Base-by-base conservation (phyloP, 2,797 vertebrate species). In the Choloepus didactylus region DNA sequence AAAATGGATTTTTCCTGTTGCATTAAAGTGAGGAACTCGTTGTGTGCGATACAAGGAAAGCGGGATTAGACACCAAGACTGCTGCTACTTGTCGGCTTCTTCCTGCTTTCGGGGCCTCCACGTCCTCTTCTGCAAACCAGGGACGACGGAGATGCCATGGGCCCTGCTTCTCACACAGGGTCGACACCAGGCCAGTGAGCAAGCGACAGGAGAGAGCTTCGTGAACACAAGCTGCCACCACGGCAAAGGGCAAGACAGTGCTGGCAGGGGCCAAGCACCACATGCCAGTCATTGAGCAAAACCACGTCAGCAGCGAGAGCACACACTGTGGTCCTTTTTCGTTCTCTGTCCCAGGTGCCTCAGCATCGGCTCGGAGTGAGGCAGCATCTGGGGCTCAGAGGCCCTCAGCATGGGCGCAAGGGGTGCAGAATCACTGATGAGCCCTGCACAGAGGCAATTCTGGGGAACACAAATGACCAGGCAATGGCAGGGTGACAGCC, bases 261-360 rank as follows among this genome's bases (percentile, higher is more conserved):
- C 51, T 5, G 6, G 9, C 3, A 1, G 44, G 5, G 29, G n/a
- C 51, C 44, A 0, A 23, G 41, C 1, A 8, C 11, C 1, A 2
- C 19, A 6, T 23, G 2, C 0, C 6, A 1, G 7, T 21, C 12
- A 0, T 2, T 0, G 0, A 44, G 76, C 38, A 4, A 44, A 67
- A 49, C 0, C 0, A 54, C 56, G 18, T 41, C 11, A 29, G 27
- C 77, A 49, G 41, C 2, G 4, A 54, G 9, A 54, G 19, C 15
- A 2, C 2, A 0, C 2, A 7, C 0, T 12, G 5, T 1, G 4
- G 38, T 4, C 10, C 16, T 16, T 12, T 79, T 12, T 3, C 54
- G 81, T 18, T 12, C 2, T 4, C 9, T 12, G 8, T 0, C 0
- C 9, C 0, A 0, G 1, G 23, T 0, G 0, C 38, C 44, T 49